These are phyloP conservation scores for Cinclus mexicanus DNA, from an alignment of 2,113 vertebrate genomes.

Conservation along the genomic window DNA sequence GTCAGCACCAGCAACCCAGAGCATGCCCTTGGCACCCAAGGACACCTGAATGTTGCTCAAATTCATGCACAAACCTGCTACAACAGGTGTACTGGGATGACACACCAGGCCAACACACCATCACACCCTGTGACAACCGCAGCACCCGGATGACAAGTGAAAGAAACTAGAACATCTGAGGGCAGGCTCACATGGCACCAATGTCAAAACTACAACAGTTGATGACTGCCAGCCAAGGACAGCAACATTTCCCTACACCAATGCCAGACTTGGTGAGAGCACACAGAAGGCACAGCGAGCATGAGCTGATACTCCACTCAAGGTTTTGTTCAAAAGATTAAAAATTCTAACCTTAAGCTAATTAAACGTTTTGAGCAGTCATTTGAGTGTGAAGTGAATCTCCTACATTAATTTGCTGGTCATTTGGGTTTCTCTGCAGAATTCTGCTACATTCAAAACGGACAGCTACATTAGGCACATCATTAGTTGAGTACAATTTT, in stretches of 20 bases:
- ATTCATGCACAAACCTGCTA: not conserved
- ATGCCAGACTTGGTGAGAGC: not conserved
- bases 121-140: not conserved
- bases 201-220: not conserved
- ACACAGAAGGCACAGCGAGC: not conserved
- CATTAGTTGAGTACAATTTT: not conserved
- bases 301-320: not conserved
- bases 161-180: not conserved
- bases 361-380: not conserved
- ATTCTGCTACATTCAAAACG: not conserved
- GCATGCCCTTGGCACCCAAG: not conserved
- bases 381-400: not conserved
- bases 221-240: not conserved
- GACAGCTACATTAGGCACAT: not conserved
- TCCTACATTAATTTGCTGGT: not conserved
- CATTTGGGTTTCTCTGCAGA: not conserved
- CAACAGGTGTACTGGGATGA: not conserved
- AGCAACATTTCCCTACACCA: not conserved
- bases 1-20: not conserved
- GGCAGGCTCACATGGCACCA: fast-evolving
- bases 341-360: not conserved
- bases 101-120: not conserved
- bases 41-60: not conserved
- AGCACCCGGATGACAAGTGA: not conserved
- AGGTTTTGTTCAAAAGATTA: not conserved